Conservation (phyloP, 2,888 invertebrate species). For the Cosmia trapezina region DNA sequence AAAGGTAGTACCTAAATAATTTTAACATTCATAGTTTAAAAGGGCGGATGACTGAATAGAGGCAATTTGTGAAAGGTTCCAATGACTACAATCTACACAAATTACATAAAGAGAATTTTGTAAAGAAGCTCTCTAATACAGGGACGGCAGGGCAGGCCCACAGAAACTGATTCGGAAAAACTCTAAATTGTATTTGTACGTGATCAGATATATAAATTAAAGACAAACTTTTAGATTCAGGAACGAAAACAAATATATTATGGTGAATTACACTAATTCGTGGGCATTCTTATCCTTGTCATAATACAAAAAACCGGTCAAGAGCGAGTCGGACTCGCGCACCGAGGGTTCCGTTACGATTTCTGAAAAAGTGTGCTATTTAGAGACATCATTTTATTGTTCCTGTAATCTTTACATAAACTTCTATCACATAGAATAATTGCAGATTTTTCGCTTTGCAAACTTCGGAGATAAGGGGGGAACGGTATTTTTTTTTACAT, state of each 20-base stretch:
- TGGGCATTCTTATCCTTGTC: no score
- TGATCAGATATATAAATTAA: constrained; percentile 41
- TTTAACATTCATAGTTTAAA: constrained; percentile 22
- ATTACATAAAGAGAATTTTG: constrained; percentile 36
- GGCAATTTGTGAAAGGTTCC: constrained; percentile 35
- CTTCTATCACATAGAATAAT: no score
- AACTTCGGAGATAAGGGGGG: no score
- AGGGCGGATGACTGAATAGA: constrained; percentile 26
- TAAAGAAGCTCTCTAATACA: constrained; percentile 33
- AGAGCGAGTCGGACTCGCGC: no score
- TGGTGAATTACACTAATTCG: constrained; percentile 17
- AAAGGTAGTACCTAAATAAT: not conserved
- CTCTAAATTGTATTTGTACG: constrained; percentile 47
- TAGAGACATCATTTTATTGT: no score
- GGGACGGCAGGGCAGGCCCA: constrained; percentile 7
- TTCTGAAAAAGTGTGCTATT: no score
- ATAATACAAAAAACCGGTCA: no score
- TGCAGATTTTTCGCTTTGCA: no score
- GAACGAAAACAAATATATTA: not conserved
- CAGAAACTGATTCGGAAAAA: constrained; percentile 30
- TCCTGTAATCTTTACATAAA: no score
- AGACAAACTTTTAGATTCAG: not conserved
- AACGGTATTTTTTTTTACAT: no score
- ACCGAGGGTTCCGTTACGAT: no score
- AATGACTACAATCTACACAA: constrained; percentile 29